A percentile compares a stretch with the other conserved stretches of the same genome.
These are phyloP conservation scores for Conus ventricosus DNA, from an alignment of 1,140 invertebrate species.

Conservation along the genomic window DNA sequence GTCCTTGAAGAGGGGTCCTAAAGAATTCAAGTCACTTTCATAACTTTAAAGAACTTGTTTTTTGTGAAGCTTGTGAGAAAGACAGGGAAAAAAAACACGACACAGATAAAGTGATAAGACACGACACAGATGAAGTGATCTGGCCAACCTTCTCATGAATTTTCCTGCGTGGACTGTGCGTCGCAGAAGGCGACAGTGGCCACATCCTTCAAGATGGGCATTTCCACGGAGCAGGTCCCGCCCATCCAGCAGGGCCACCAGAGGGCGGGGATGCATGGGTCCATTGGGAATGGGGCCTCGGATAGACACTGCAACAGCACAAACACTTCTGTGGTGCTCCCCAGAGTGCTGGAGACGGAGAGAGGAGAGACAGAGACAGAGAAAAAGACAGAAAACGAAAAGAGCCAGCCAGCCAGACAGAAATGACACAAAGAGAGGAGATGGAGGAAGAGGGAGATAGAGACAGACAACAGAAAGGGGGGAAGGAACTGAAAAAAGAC, in stretches of 20 bases:
- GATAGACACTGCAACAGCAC: conserved; percentile 67
- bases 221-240: conserved; percentile 98
- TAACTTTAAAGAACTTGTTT: too few relatives aligned
- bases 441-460: background rate
- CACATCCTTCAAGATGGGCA: conserved; percentile 99
- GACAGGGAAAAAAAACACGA: too few relatives aligned
- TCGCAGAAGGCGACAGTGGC: conserved; percentile 99
- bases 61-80: too few relatives aligned
- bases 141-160: conserved; percentile 96
- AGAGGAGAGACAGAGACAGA: background rate
- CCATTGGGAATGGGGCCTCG: conserved; percentile 81
- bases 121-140: too few relatives aligned
- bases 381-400: too few relatives aligned
- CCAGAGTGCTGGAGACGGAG: too few relatives aligned
- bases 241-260: conserved; percentile 98
- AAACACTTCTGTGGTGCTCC: background rate
- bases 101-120: too few relatives aligned
- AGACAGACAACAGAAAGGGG: too few relatives aligned
- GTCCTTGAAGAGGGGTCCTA: too few relatives aligned
- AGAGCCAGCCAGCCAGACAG: too few relatives aligned
- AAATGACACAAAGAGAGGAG: background rate
- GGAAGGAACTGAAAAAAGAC: too few relatives aligned
- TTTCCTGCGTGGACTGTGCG: conserved; percentile 98
- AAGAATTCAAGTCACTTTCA: too few relatives aligned
- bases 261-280: conserved; percentile 92